Conservation (phyloP, 2,113 vertebrate genomes). For the Anarhynchus alexandrinus region DNA sequence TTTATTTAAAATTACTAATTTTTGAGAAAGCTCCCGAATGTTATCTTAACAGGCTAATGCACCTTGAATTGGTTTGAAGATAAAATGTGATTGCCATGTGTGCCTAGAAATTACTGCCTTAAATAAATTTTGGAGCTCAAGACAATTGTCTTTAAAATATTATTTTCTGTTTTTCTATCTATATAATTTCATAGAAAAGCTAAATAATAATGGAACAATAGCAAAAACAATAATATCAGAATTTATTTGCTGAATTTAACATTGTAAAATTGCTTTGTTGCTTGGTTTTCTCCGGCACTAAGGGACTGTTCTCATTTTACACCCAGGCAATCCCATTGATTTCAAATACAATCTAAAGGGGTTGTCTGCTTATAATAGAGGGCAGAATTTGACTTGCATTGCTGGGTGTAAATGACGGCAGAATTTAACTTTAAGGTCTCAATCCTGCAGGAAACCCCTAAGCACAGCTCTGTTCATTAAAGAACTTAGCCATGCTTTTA, state of each 20-base stretch:
- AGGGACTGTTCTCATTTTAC: conserved; percentile 56
- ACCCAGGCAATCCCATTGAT: conserved; percentile 56
- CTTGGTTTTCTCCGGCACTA: conserved; percentile 48
- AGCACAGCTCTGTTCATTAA: conserved; percentile 25
- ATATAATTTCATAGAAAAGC: conserved; percentile 25
- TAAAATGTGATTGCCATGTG: neutral
- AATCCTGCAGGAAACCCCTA: conserved; percentile 25
- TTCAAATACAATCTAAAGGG: conserved; percentile 57
- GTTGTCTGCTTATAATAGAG: conserved; percentile 66
- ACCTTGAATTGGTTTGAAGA: conserved; percentile 36
- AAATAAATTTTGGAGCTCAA: conserved; percentile 23
- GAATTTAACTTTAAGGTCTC: conserved; percentile 53
- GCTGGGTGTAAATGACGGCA: conserved; percentile 35
- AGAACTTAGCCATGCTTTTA: conserved; percentile 23
- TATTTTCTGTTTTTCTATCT: neutral
- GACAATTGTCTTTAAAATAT: conserved; percentile 27
- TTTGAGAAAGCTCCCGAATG: conserved; percentile 19
- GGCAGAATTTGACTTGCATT: conserved; percentile 64
- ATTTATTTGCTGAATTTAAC: conserved; percentile 46
- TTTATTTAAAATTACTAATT: conserved; percentile 55
- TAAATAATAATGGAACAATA: conserved; percentile 34
- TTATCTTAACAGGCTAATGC: conserved; percentile 1
- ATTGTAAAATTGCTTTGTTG: conserved; percentile 45
- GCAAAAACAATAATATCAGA: conserved; percentile 5
- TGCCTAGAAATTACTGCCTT: conserved; percentile 24